phyloP scores from a whole-genome alignment of 2,888 invertebrate species.

The Parnassius orleans region DNA sequence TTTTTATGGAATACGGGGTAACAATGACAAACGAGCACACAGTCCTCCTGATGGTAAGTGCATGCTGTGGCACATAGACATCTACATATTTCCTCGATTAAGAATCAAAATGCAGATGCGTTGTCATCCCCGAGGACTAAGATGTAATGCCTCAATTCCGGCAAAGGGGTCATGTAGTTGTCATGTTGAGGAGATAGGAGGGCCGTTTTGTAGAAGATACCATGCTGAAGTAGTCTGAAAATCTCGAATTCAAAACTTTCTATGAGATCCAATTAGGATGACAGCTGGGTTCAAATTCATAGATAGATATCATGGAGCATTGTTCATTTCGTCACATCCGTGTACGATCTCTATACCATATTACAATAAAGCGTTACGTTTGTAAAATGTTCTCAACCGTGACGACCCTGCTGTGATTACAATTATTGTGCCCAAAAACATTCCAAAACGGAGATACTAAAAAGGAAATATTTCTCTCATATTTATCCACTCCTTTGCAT shows the following conservation, averaged over 20 bases:
- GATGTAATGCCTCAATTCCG: no score
- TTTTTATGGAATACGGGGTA: no score
- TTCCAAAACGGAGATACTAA: not conserved
- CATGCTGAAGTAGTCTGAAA: no score
- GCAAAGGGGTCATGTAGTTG: no score
- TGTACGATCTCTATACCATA: not conserved
- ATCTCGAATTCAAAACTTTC: not conserved
- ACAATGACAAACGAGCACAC: no score
- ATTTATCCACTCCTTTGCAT: not conserved
- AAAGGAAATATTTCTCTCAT: not conserved
- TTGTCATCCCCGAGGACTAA: no score
- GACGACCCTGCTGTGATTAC: conserved; percentile 12
- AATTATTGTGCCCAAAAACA: conserved; percentile 10
- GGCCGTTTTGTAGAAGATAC: not conserved
- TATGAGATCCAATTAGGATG: not conserved
- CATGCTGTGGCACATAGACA: no score
- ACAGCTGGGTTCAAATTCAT: conserved; percentile 3
- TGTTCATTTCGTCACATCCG: conserved; percentile 13
- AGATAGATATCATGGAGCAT: conserved; percentile 6
- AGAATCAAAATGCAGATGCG: no score
- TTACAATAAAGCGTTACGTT: conserved; percentile 7
- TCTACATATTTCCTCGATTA: no score
- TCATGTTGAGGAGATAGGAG: no score
- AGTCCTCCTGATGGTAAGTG: no score
- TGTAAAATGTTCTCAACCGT: conserved; percentile 11